Conservation (phyloP, 2,888 invertebrate species). For the Nebria salina region DNA sequence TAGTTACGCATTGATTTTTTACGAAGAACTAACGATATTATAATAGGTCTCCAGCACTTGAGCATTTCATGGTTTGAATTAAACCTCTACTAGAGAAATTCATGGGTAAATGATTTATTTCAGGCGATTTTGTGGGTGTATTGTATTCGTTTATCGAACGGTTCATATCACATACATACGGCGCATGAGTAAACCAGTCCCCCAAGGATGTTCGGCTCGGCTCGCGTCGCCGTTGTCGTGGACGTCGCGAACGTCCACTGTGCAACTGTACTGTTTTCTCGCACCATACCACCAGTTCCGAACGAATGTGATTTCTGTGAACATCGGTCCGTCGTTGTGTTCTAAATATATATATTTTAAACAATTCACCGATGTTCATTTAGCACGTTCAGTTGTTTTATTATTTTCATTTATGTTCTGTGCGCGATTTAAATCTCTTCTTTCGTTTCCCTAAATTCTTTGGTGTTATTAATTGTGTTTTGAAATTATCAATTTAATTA, state of each 20-base stretch:
- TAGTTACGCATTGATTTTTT: no score
- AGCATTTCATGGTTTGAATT: not conserved
- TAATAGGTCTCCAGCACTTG: no score
- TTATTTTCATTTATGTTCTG: not conserved
- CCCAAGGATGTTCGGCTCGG: slow-evolving; percentile 25
- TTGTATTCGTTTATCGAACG: slow-evolving; percentile 19
- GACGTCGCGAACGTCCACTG: slow-evolving; percentile 16
- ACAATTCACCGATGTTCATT: slow-evolving; percentile 5
- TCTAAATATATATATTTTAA: slow-evolving; percentile 6
- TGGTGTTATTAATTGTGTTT: no score
- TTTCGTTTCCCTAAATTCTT: no score
- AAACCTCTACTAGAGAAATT: not conserved
- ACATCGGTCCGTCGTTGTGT: slow-evolving; percentile 13
- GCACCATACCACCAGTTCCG: slow-evolving; percentile 10
- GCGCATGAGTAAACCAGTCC: slow-evolving; percentile 36
- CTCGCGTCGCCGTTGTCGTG: not conserved
- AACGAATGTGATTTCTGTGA: slow-evolving; percentile 15
- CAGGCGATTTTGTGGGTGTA: not conserved
- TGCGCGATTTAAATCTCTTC: no score
- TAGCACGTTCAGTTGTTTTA: not conserved
- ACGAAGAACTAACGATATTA: no score
- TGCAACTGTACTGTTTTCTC: slow-evolving; percentile 22
- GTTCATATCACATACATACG: not conserved
- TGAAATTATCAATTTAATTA: not conserved
- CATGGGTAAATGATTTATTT: not conserved